A percentile compares a stretch with the other conserved stretches of the same genome.
Evolutionary conservation across 2,797 vertebrate genomes (phyloP).

Genomic region (Anguilla megastoma): DNA sequence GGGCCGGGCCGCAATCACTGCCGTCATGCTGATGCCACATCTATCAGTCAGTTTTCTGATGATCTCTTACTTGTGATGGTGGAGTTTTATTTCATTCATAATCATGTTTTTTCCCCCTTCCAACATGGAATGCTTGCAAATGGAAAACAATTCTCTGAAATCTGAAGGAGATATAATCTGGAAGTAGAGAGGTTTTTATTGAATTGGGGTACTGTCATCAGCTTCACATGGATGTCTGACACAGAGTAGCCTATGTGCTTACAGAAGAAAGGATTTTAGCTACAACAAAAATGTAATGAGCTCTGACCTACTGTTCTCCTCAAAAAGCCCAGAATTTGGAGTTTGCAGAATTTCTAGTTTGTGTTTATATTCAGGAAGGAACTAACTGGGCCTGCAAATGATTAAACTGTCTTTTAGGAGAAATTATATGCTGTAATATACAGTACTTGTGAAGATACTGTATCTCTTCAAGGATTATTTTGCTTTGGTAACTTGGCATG

Average conservation of each 20-base stretch:
- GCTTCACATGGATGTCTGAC: neutral
- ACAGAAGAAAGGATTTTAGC: neutral
- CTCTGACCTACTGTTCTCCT: neutral
- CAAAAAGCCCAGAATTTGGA: neutral
- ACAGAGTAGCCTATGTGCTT: slow-evolving; percentile 9
- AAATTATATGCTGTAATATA: neutral
- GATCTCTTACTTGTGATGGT: neutral
- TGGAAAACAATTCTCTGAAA: neutral
- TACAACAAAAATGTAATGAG: neutral
- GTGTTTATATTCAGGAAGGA: neutral
- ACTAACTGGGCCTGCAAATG: neutral
- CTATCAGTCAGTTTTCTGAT: neutral
- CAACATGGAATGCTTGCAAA: neutral
- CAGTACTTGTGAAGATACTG: too few species aligned
- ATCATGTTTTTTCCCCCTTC: neutral
- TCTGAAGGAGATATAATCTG: neutral
- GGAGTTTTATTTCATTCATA: neutral
- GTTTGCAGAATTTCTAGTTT: neutral
- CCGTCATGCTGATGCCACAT: neutral
- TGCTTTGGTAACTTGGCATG: too few species aligned
- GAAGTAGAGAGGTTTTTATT: neutral
- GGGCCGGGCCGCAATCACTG: neutral
- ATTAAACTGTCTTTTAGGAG: neutral
- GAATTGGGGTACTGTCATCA: neutral
- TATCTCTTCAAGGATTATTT: too few species aligned